Evolutionary conservation across 2,797 vertebrate genomes (phyloP).

Genomic region (Australoheros facetus): DNA sequence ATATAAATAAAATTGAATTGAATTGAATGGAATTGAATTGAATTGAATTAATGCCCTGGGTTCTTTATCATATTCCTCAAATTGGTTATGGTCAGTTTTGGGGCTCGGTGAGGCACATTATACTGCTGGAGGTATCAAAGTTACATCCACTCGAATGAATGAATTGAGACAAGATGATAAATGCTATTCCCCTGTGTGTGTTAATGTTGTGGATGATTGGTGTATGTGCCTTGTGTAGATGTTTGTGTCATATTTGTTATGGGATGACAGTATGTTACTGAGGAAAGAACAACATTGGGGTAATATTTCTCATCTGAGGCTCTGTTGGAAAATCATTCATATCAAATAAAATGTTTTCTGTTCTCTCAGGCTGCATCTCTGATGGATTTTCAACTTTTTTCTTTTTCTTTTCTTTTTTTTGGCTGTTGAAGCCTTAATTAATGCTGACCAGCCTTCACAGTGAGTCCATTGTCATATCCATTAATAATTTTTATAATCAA

Average conservation of each 20-base stretch:
- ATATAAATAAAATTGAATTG: too few relatives aligned
- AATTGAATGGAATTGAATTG: too few relatives aligned
- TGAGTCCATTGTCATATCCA: neutral
- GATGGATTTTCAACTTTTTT: neutral
- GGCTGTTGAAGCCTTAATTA: constrained; percentile 4
- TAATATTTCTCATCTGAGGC: neutral
- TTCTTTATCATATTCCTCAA: too few relatives aligned
- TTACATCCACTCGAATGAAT: neutral
- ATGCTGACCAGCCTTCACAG: neutral
- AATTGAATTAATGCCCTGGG: too few relatives aligned
- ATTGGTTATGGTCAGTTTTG: too few relatives aligned
- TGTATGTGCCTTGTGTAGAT: neutral
- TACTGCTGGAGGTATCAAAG: neutral
- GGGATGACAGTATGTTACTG: neutral
- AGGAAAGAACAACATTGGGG: neutral
- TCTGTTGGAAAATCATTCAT: neutral
- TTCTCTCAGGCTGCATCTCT: neutral
- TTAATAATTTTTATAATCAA: neutral
- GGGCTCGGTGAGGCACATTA: too few relatives aligned
- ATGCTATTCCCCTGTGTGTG: neutral
- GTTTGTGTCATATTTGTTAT: neutral
- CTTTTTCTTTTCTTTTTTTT: neutral
- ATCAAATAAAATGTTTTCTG: neutral
- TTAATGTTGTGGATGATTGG: neutral
- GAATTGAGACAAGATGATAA: neutral